These are phyloP conservation scores for Sebastes kiyomatsui DNA, from an alignment of 2,797 vertebrate genomes.

Conservation along the genomic window DNA sequence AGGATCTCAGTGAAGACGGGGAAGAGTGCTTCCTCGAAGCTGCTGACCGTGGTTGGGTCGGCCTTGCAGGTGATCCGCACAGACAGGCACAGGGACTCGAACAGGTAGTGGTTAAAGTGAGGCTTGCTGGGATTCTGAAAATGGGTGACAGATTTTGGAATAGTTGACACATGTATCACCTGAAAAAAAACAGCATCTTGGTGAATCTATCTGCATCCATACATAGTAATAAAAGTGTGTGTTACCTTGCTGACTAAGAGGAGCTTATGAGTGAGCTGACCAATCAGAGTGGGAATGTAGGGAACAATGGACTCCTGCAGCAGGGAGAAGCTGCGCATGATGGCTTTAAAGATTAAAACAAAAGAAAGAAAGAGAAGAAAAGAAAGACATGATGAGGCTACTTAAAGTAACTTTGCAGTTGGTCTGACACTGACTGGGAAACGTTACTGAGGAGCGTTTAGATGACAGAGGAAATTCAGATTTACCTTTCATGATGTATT, in stretches of 20 bases:
- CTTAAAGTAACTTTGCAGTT: background rate
- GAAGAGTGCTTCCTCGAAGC: constrained; percentile 97
- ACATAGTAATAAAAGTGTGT: background rate
- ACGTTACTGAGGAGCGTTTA: background rate
- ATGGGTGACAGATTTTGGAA: background rate
- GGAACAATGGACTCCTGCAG: constrained; percentile 96
- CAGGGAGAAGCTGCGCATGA: constrained; percentile 99
- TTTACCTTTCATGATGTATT: constrained; percentile 98
- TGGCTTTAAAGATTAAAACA: constrained; percentile 82
- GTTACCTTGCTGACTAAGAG: constrained; percentile 97
- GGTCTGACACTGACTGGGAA: background rate
- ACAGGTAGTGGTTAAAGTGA: constrained; percentile 99
- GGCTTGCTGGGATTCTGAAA: constrained; percentile 98
- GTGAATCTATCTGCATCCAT: background rate
- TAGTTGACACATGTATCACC: rapidly evolving
- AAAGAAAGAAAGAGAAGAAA: background rate
- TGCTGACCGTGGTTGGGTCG: constrained; percentile 89
- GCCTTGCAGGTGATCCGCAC: constrained; percentile 97
- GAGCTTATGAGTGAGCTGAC: constrained; percentile 96
- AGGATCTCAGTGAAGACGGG: constrained; percentile 98
- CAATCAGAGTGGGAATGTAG: constrained; percentile 95
- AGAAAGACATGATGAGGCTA: background rate
- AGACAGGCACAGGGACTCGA: constrained; percentile 96
- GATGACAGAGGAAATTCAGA: background rate
- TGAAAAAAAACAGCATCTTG: background rate